Evolutionary conservation across 2,113 vertebrate species (phyloP).

Genomic region (Amphilophus citrinellus): DNA sequence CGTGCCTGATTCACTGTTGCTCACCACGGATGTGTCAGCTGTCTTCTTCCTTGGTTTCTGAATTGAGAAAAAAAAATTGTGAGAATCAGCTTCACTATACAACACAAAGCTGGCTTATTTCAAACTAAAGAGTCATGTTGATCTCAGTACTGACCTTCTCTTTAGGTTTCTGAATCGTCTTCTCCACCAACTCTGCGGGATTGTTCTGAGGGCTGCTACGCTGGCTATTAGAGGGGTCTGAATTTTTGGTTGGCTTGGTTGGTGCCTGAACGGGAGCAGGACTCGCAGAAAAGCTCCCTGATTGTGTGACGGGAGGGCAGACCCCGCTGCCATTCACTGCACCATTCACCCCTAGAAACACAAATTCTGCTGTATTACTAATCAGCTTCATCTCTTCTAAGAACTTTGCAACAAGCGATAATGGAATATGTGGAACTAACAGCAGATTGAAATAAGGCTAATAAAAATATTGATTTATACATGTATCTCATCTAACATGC

Average conservation of each 20-base stretch:
- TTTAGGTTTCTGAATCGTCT: constrained; percentile 88
- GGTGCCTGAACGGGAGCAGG: constrained; percentile 81
- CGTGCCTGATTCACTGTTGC: constrained; percentile 94
- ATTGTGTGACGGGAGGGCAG: constrained; percentile 82
- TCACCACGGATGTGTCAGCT: constrained; percentile 87
- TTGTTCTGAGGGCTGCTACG: constrained; percentile 84
- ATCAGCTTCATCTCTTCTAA: constrained; percentile 40
- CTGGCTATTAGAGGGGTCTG: constrained; percentile 81
- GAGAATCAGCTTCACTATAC: constrained; percentile 1
- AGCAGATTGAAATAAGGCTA: constrained; percentile 55
- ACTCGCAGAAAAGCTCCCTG: constrained; percentile 82
- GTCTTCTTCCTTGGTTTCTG: constrained; percentile 92
- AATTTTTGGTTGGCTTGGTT: constrained; percentile 83
- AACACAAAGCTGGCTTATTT: not conserved
- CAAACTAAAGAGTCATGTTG: not conserved
- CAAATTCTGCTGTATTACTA: constrained; percentile 30
- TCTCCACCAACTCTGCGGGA: constrained; percentile 83
- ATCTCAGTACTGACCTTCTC: constrained; percentile 87
- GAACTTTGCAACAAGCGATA: constrained; percentile 46
- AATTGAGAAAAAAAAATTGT: not conserved
- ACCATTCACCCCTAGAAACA: constrained; percentile 89
- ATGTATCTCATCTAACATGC: constrained; percentile 73
- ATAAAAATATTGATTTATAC: constrained; percentile 76
- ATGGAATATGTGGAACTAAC: constrained; percentile 64
- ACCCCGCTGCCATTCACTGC: constrained; percentile 90